Conservation (phyloP, 1,140 invertebrate genomes). For the Drosophila funebris region DNA sequence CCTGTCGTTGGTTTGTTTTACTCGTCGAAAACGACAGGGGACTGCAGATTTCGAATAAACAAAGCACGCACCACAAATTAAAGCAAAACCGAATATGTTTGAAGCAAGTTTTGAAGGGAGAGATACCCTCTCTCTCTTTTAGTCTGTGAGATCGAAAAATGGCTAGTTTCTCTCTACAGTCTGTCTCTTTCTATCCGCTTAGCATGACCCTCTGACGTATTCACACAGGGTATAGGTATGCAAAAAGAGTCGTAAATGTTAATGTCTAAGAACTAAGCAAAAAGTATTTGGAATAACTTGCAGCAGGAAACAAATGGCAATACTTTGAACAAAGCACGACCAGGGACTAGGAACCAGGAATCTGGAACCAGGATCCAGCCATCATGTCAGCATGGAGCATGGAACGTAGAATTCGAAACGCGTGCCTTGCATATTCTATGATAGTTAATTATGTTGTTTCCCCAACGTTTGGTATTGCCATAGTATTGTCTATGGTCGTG, state of each 20-base stretch:
- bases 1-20: neutral
- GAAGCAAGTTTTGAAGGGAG: neutral
- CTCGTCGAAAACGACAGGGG: neutral
- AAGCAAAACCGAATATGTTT: conserved; percentile 27
- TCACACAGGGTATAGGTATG: neutral
- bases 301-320: conserved; percentile 48
- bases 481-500: conserved; percentile 39
- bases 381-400: conserved; percentile 1
- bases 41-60: conserved; percentile 64
- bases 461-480: conserved; percentile 20
- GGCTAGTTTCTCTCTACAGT: too few species aligned
- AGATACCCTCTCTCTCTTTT: too few species aligned
- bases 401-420: conserved; percentile 40
- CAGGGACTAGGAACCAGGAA: neutral
- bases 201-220: too few species aligned
- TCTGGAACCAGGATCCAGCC: neutral
- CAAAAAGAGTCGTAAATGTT: conserved; percentile 51
- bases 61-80: conserved; percentile 76
- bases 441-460: conserved; percentile 70
- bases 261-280: conserved; percentile 10
- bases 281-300: conserved; percentile 27
- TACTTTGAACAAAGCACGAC: conserved; percentile 10
- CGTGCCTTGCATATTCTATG: conserved; percentile 77
- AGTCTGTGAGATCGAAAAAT: neutral
- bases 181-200: too few species aligned